Percentiles rank a stretch among this genome's conserved stretches.
Evolutionary conservation across 2,113 vertebrate genomes (phyloP).

Genomic region (Smithornis capensis): DNA sequence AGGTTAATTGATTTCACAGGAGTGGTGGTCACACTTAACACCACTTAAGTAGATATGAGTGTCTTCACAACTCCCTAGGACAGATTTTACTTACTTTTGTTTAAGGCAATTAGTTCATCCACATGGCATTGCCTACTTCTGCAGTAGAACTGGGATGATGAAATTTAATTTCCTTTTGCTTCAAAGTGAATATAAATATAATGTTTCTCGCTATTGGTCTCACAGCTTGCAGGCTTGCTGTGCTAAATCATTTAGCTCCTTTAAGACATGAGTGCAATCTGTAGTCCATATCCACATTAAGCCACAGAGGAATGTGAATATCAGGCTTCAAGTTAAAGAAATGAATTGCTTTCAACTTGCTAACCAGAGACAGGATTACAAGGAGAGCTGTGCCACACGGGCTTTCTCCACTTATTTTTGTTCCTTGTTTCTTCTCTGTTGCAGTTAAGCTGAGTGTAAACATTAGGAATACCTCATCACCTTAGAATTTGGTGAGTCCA

Average conservation of each 20-base stretch:
- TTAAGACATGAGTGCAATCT: neutral
- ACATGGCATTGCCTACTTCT: neutral
- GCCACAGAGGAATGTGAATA: neutral
- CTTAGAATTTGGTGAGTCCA: neutral
- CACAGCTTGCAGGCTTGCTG: neutral
- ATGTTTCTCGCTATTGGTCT: neutral
- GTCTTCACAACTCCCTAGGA: neutral
- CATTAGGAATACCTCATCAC: neutral
- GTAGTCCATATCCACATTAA: neutral
- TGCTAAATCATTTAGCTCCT: neutral
- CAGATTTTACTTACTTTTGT: neutral
- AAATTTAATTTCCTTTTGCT: neutral
- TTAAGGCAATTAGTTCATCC: neutral
- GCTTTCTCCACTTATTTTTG: neutral
- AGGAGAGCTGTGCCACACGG: neutral
- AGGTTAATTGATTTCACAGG: neutral
- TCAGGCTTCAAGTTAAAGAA: conserved; percentile 8
- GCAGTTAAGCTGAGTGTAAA: neutral
- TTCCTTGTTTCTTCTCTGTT: neutral
- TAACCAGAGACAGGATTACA: neutral
- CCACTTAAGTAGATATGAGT: neutral
- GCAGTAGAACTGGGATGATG: neutral
- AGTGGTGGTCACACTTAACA: neutral
- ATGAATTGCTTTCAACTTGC: neutral
- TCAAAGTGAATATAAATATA: neutral